Conservation (phyloP, 2,888 invertebrate species). For the Rugalucina vietnamica region DNA sequence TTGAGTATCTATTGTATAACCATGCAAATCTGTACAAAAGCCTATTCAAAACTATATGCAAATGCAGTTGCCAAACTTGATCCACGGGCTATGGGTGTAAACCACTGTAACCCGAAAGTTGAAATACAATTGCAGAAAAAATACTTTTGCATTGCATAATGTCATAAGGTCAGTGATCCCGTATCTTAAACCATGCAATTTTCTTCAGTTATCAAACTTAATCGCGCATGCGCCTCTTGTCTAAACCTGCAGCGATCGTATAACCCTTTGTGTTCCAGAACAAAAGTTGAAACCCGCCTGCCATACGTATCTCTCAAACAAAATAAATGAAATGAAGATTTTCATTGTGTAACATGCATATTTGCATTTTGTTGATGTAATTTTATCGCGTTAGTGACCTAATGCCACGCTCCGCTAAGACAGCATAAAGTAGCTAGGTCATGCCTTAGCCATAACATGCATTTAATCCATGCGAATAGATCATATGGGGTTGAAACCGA, state of each 20-base stretch:
- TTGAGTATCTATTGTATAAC: neutral
- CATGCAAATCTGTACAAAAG: neutral
- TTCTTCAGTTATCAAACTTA: neutral
- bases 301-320: constrained; percentile 10
- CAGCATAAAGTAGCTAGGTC: neutral
- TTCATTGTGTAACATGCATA: neutral
- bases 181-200: neutral
- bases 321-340: constrained; percentile 2
- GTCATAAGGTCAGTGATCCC: neutral
- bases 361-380: constrained; percentile 13
- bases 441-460: neutral
- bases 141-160: neutral
- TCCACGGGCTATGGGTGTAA: neutral
- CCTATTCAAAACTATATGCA: neutral
- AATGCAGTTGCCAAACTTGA: neutral
- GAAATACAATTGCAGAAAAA: neutral
- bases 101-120: neutral
- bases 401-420: neutral
- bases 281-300: neutral
- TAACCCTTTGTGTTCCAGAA: neutral
- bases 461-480: constrained; percentile 6
- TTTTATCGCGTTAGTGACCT: neutral
- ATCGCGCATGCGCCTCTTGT: neutral
- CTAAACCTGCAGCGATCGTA: neutral
- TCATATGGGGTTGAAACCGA: constrained; percentile 6